These are phyloP conservation scores for Drosophila pseudoobscura DNA, from an alignment of 1,140 invertebrate genomes.

Conservation along the genomic window DNA sequence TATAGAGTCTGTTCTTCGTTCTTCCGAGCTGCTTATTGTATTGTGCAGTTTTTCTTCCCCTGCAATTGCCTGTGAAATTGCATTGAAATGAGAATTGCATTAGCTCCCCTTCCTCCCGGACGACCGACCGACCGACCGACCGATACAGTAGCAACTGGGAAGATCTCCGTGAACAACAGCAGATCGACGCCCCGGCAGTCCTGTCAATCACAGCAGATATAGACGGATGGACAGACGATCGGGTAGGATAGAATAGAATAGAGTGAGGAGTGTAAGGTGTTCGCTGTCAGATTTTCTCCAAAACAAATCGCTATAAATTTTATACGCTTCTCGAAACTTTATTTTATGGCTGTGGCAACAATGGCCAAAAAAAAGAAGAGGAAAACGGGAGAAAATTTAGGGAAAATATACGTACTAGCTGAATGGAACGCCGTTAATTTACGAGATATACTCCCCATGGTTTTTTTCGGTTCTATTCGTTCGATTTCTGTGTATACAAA, in stretches of 20 bases:
- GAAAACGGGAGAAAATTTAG: constrained; percentile 27
- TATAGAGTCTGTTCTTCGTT: constrained; percentile 10
- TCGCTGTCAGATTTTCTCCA: constrained; percentile 73
- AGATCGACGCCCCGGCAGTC: constrained; percentile 60
- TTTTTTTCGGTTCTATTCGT: constrained; percentile 48
- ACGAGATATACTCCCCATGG: constrained; percentile 82
- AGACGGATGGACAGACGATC: not conserved
- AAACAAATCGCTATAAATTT: constrained; percentile 74
- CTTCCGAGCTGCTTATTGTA: constrained; percentile 68
- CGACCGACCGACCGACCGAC: too few species aligned
- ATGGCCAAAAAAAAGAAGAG: constrained; percentile 24
- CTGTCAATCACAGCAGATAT: constrained; percentile 69
- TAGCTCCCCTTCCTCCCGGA: constrained; percentile 6
- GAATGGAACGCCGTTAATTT: constrained; percentile 79
- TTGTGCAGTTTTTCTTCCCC: constrained; percentile 12
- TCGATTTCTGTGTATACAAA: constrained; percentile 63
- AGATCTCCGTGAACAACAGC: constrained; percentile 5
- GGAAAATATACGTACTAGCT: constrained; percentile 23
- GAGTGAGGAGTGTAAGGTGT: constrained; percentile 59
- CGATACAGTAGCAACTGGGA: constrained; percentile 21
- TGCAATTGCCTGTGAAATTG: constrained; percentile 78
- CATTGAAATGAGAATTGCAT: constrained; percentile 77
- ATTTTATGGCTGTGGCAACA: constrained; percentile 70
- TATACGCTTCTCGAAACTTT: constrained; percentile 81
- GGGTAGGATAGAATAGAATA: not conserved